Conservation (phyloP, 2,113 vertebrate species). For the Hirundichthys speculiger region DNA sequence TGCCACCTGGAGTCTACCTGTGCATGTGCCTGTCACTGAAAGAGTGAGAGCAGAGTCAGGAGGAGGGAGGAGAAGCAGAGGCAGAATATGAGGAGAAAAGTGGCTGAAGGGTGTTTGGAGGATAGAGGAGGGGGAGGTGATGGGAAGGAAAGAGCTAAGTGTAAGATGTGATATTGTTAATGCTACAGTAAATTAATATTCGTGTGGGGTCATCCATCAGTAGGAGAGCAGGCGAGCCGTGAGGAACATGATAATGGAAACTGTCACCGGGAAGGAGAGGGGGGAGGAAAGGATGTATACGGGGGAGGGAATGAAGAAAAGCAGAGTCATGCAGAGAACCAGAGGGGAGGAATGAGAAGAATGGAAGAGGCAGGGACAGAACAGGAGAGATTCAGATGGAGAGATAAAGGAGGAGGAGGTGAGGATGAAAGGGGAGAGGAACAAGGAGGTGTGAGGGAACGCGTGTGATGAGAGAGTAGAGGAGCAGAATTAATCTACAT, state of each 20-base stretch:
- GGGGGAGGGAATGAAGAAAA: constrained; percentile 18
- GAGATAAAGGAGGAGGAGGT: not conserved
- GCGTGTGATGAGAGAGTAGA: constrained; percentile 29
- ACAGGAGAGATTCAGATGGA: not conserved
- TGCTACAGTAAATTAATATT: constrained; percentile 82
- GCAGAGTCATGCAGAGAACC: constrained; percentile 9
- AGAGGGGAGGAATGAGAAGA: constrained; percentile 8
- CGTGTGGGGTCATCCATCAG: constrained; percentile 78
- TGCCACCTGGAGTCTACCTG: too few species aligned
- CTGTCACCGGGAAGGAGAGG: constrained; percentile 55
- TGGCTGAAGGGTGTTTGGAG: constrained; percentile 81
- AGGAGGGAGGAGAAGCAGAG: constrained; percentile 19
- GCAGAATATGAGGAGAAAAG: constrained; percentile 41
- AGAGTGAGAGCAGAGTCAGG: too few species aligned
- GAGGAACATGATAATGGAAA: constrained; percentile 79
- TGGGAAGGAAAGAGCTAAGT: constrained; percentile 46
- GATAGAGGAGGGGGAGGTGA: constrained; percentile 34
- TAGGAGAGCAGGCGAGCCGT: constrained; percentile 63
- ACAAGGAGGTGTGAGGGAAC: not conserved
- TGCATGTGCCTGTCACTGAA: too few species aligned
- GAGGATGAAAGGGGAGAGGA: constrained; percentile 14
- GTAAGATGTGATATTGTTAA: constrained; percentile 77
- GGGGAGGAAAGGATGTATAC: not conserved
- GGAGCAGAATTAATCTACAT: constrained; percentile 76
- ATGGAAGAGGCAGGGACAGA: not conserved